Evolutionary conservation across 2,797 vertebrate species (phyloP).

Genomic region (Furcifer pardalis): DNA sequence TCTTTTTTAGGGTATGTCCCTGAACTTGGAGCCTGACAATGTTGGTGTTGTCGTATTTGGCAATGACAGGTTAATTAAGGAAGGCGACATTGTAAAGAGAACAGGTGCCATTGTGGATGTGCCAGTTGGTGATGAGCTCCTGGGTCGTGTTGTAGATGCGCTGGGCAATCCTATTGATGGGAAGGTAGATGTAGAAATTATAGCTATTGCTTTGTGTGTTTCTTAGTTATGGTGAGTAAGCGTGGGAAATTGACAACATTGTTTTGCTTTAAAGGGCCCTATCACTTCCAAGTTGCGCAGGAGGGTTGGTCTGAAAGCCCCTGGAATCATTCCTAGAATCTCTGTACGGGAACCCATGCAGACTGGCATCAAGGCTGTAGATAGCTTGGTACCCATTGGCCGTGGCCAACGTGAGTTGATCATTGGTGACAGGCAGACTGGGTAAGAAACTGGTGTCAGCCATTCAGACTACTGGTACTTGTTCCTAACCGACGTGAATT

Average conservation of each 20-base stretch:
- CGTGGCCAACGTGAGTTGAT: constrained; percentile 98
- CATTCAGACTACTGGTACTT: no score
- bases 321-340: constrained; percentile 96
- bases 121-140: constrained; percentile 91
- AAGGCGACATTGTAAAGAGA: constrained; percentile 95
- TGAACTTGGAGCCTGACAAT: constrained; percentile 98
- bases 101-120: constrained; percentile 96
- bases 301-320: constrained; percentile 95
- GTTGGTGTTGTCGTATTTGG: constrained; percentile 98
- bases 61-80: constrained; percentile 96
- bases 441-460: constrained; percentile 77
- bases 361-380: constrained; percentile 97
- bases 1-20: constrained; percentile 89
- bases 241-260: neutral
- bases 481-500: neutral
- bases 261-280: constrained; percentile 79
- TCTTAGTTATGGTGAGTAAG: neutral
- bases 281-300: constrained; percentile 83
- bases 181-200: constrained; percentile 78
- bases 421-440: constrained; percentile 97
- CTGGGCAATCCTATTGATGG: constrained; percentile 95
- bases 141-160: constrained; percentile 94
- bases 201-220: neutral
- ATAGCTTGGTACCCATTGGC: constrained; percentile 97
- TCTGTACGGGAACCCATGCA: constrained; percentile 98